Conservation (phyloP, 2,888 invertebrate genomes). For the Tetranychus truncatus region DNA sequence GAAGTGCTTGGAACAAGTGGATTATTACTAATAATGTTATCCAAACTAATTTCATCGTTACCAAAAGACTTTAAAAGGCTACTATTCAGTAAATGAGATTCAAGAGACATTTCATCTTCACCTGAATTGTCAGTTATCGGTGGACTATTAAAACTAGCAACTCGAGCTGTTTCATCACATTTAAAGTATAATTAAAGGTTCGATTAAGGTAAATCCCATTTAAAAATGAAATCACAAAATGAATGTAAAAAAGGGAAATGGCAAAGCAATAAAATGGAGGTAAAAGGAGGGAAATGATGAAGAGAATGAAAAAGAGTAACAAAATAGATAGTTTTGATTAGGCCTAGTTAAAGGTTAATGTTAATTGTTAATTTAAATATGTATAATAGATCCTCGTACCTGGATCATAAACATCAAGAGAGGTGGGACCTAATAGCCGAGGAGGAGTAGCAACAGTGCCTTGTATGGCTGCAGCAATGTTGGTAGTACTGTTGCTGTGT, state of each 20-base stretch:
- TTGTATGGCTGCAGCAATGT: constrained; percentile 42
- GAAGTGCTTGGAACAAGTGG: background rate
- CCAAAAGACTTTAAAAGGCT: too few species aligned
- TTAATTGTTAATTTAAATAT: background rate
- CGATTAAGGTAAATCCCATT: background rate
- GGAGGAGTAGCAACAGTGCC: constrained; percentile 42
- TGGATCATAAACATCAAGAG: constrained; percentile 14
- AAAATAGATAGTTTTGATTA: background rate
- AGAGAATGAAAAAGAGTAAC: background rate
- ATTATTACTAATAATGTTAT: too few species aligned
- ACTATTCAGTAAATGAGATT: too few species aligned
- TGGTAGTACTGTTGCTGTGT: constrained; percentile 11
- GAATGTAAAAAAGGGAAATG: background rate
- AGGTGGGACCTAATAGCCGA: constrained; percentile 1
- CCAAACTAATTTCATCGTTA: too few species aligned
- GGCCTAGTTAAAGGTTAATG: background rate
- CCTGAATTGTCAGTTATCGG: constrained; percentile 36
- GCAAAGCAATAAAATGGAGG: background rate
- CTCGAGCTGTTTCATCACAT: background rate
- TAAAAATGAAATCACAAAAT: background rate
- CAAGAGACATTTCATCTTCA: constrained; percentile 30
- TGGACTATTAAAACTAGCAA: constrained; percentile 30
- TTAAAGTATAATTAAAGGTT: too few species aligned
- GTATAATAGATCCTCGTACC: constrained; percentile 14
- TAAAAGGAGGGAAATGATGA: background rate